phyloP scores from a whole-genome alignment of 2,888 invertebrate genomes.

The Agrenia bidenticulata region DNA sequence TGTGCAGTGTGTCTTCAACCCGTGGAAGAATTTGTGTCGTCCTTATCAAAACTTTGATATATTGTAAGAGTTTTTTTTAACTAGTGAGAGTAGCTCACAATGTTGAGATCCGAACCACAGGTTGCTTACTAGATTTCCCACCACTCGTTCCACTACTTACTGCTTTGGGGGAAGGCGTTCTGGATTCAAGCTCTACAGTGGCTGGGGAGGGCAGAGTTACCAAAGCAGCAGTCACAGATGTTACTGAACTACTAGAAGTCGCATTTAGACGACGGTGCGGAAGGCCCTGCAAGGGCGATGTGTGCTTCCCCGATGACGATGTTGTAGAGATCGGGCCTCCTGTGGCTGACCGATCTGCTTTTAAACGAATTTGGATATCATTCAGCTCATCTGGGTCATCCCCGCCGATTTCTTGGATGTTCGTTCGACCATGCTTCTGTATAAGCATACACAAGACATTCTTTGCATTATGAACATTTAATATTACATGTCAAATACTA shows the following conservation, averaged over 20 bases:
- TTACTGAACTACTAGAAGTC: conserved; percentile 44
- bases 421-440: conserved; percentile 51
- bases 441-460: conserved; percentile 22
- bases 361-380: conserved; percentile 58
- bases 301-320: conserved; percentile 38
- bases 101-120: conserved; percentile 51
- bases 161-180: conserved; percentile 49
- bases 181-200: conserved; percentile 52
- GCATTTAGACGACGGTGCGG: conserved; percentile 47
- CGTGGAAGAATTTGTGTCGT: too few species aligned
- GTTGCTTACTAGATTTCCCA: conserved; percentile 44
- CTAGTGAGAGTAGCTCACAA: conserved; percentile 44
- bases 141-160: conserved; percentile 28
- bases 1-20: too few species aligned
- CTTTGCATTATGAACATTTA: conserved; percentile 17
- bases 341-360: conserved; percentile 43
- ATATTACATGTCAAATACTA: too few species aligned
- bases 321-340: conserved; percentile 27
- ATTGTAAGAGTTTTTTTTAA: too few species aligned
- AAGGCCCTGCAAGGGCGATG: conserved; percentile 32
- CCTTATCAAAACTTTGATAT: too few species aligned
- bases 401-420: conserved; percentile 45
- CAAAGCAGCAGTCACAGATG: conserved; percentile 52
- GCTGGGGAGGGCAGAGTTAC: conserved; percentile 52
- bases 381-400: conserved; percentile 57